Conservation (phyloP, 2,888 invertebrate genomes). For the Zygothrica quintamaculata region DNA sequence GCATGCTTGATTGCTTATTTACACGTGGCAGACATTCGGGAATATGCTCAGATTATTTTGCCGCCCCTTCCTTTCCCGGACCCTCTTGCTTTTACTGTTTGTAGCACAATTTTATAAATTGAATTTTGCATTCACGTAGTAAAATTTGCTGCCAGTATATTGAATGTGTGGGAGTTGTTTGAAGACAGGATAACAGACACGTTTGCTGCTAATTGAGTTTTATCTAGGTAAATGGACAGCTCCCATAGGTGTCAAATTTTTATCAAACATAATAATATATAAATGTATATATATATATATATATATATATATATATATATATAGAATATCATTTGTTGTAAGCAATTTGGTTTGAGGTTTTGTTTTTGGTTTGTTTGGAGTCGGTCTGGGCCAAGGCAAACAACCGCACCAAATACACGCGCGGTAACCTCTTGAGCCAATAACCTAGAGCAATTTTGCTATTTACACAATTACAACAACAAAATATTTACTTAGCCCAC, state of each 20-base stretch:
- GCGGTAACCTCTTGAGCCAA: slow-evolving; percentile 61
- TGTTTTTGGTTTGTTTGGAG: too few relatives aligned
- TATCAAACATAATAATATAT: too few relatives aligned
- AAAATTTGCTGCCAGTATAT: too few relatives aligned
- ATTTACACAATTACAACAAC: slow-evolving; percentile 73
- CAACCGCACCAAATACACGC: slow-evolving; percentile 52
- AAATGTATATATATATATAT: slow-evolving; percentile 58
- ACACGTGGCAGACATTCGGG: slow-evolving; percentile 61
- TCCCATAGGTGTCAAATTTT: background rate
- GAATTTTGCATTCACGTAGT: background rate
- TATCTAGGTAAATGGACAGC: slow-evolving; percentile 11
- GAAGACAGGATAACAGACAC: too few relatives aligned
- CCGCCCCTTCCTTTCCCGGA: background rate
- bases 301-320: slow-evolving; percentile 36
- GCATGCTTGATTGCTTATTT: slow-evolving; percentile 55
- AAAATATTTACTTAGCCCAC: slow-evolving; percentile 40
- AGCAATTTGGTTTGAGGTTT: background rate
- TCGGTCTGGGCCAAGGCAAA: slow-evolving; percentile 47
- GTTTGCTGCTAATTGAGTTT: slow-evolving; percentile 41
- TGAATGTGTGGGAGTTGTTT: too few relatives aligned
- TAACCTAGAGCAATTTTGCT: slow-evolving; percentile 66
- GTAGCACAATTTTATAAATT: too few relatives aligned
- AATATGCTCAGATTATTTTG: slow-evolving; percentile 20
- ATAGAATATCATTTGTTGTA: background rate
- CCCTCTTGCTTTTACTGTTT: background rate